These are phyloP conservation scores for Tylochromis polylepis DNA, from an alignment of 2,113 vertebrate genomes.

Conservation along the genomic window DNA sequence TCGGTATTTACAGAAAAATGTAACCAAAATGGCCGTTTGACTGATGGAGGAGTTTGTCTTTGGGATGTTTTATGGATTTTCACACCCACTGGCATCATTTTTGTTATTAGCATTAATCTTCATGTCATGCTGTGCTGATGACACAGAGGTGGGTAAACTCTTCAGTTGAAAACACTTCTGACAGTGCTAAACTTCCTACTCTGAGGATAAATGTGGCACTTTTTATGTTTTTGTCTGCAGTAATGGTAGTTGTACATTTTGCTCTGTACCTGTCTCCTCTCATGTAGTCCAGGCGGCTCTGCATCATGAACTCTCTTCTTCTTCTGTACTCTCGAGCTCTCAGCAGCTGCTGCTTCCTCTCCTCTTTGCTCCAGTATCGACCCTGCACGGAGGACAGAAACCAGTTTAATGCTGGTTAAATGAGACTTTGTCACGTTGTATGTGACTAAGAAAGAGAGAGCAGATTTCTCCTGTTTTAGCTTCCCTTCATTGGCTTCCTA, in stretches of 20 bases:
- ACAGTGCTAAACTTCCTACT: background rate
- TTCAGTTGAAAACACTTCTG: background rate
- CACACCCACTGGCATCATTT: background rate
- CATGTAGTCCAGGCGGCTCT: conserved; percentile 79
- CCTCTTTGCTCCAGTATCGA: conserved; percentile 86
- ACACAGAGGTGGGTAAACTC: background rate
- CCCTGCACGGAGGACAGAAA: conserved; percentile 56
- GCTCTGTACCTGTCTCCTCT: conserved; percentile 47
- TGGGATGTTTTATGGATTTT: background rate
- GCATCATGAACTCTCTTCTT: conserved; percentile 82
- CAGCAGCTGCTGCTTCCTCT: conserved; percentile 84
- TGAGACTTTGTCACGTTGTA: background rate
- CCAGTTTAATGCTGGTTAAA: background rate
- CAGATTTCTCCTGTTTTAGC: too few species aligned
- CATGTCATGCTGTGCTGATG: background rate
- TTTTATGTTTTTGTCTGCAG: background rate
- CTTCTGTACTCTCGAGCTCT: conserved; percentile 79
- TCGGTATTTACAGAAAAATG: too few species aligned
- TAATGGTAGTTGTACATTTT: background rate
- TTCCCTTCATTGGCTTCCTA: too few species aligned
- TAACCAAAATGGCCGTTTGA: background rate
- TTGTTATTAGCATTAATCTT: too few species aligned
- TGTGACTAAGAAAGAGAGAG: background rate
- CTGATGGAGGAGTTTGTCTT: background rate
- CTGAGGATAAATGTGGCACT: background rate